A percentile compares a stretch with the other conserved stretches of the same genome.
phyloP scores from a whole-genome alignment of 2,888 invertebrate species.

The Melinopterus prodromus region DNA sequence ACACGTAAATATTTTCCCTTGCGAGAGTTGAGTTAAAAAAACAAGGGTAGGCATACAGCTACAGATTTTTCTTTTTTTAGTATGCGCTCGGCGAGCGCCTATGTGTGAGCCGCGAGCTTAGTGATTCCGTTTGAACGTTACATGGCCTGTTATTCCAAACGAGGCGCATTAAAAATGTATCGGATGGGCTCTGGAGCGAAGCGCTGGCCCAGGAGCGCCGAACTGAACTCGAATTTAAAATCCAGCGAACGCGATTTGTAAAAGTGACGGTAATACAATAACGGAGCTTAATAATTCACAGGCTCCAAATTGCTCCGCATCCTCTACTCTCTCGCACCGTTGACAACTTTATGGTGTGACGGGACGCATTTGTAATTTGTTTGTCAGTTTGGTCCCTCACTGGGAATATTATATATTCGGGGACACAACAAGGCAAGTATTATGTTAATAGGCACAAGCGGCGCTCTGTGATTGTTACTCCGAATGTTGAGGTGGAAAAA shows the following conservation, averaged over 20 bases:
- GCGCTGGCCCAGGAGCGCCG: not conserved
- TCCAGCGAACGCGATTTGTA: slow-evolving; percentile 4
- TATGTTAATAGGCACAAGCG: not conserved
- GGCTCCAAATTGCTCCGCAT: not conserved
- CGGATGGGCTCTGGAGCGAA: not conserved
- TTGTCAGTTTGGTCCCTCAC: not conserved
- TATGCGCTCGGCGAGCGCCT: not conserved
- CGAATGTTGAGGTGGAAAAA: too few relatives aligned
- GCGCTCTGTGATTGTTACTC: not conserved
- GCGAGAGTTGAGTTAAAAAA: not conserved
- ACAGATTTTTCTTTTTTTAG: not conserved
- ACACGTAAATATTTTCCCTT: too few relatives aligned
- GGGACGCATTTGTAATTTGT: not conserved
- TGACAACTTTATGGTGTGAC: not conserved
- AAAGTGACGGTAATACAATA: slow-evolving; percentile 4
- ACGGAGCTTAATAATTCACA: not conserved
- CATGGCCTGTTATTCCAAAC: slow-evolving; percentile 4
- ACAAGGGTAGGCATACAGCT: not conserved
- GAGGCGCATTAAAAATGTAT: slow-evolving; percentile 4
- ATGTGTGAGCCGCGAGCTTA: not conserved
- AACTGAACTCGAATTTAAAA: slow-evolving; percentile 4
- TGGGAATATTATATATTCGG: not conserved
- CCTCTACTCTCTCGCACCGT: not conserved
- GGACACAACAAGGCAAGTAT: not conserved
- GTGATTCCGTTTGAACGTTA: slow-evolving; percentile 4